phyloP scores from a whole-genome alignment of 2,797 vertebrate species.

The Megalops cyprinoides region DNA sequence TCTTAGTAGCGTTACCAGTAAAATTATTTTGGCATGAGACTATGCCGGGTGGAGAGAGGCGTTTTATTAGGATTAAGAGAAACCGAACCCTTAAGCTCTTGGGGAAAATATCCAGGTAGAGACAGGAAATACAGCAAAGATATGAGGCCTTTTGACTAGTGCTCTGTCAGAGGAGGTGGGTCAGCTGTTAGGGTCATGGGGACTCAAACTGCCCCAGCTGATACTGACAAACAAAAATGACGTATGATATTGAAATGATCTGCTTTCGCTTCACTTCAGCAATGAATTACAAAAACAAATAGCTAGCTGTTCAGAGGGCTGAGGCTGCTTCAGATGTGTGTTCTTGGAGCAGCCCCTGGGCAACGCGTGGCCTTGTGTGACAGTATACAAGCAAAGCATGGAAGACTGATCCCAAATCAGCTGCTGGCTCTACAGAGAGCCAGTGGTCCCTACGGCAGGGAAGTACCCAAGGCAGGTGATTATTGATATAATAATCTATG shows the following conservation, averaged over 20 bases:
- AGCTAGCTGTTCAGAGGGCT: not conserved
- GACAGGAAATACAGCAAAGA: no score
- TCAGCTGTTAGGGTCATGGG: not conserved
- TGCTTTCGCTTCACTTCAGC: not conserved
- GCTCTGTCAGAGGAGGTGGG: not conserved
- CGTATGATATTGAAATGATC: not conserved
- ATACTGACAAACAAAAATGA: not conserved
- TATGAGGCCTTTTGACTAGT: no score
- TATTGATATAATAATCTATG: constrained; percentile 76
- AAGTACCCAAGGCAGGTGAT: constrained; percentile 66
- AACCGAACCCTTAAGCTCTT: not conserved
- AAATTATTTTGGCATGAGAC: not conserved
- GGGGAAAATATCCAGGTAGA: no score
- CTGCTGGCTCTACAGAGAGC: constrained; percentile 52
- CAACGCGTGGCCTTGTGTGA: no score
- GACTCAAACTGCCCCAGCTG: not conserved
- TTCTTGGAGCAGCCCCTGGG: not conserved
- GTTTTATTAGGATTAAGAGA: not conserved
- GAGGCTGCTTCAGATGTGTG: not conserved
- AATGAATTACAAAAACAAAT: not conserved
- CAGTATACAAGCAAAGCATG: no score
- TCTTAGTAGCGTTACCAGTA: not conserved
- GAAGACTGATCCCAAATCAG: not conserved
- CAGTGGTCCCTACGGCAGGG: no score
- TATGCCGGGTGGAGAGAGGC: not conserved